phyloP scores from a whole-genome alignment of 2,888 invertebrate species.

The Lathronympha strigana region DNA sequence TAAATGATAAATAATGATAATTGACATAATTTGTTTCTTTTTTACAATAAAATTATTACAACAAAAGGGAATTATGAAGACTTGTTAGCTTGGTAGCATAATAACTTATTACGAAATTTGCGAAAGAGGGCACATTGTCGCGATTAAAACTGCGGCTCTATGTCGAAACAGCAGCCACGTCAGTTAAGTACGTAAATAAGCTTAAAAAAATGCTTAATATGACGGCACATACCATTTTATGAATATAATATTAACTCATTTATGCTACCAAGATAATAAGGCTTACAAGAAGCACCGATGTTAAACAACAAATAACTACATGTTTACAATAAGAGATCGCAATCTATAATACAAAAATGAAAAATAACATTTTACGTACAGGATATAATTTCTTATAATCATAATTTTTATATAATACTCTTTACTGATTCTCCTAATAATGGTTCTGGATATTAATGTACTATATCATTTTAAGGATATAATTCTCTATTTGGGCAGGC shows the following conservation, averaged over 20 bases:
- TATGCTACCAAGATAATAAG: conserved; percentile 7
- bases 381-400: conserved; percentile 38
- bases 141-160: too few relatives aligned
- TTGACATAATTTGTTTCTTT: conserved; percentile 37
- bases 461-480: conserved; percentile 34
- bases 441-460: conserved; percentile 37
- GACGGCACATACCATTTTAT: background rate
- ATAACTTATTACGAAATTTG: background rate
- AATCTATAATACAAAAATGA: conserved; percentile 39
- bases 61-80: conserved; percentile 21
- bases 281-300: conserved; percentile 29
- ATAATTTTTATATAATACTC: conserved; percentile 36
- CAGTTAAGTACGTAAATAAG: background rate
- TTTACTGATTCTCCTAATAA: conserved; percentile 26
- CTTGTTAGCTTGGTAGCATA: conserved; percentile 11
- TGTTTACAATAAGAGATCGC: conserved; percentile 41
- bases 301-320: conserved; percentile 23
- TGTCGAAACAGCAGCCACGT: too few relatives aligned
- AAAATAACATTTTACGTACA: conserved; percentile 31
- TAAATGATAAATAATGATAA: conserved; percentile 36
- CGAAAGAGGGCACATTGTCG: too few relatives aligned
- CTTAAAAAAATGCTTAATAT: too few relatives aligned
- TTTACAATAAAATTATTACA: conserved; percentile 33
- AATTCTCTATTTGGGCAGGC: conserved; percentile 31
- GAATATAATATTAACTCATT: background rate